Evolutionary conservation across 2,113 vertebrate genomes (phyloP), one percentile per base, ranked within the genome.

Genomic region (Rhea americana): DNA sequence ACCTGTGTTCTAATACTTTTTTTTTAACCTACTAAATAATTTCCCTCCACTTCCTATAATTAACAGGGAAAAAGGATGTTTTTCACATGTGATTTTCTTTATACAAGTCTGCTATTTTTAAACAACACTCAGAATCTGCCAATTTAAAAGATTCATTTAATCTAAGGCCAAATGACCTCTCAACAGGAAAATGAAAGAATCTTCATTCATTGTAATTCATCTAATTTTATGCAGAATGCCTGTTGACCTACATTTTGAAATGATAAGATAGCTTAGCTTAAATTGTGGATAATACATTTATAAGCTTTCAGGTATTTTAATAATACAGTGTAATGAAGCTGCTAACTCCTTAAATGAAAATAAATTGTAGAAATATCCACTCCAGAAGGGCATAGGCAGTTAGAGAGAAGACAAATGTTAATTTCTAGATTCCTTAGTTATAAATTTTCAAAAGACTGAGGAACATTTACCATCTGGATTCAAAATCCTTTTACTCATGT

Each of bases 111-210:
- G 11, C 53, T 68, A 2, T 35, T 85, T 85, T 55, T 45, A n/a
- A 71, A n/a, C 43, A 51, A 70, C 6, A 1, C 11, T 20, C 50
- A 80, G 50, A 55, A 15, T 35, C 5, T 65, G 11, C 16, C 56
- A 55, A 1, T 75, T 83, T 83, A 43, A 61, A 82, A 30, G 3
- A 48, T 58, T 74, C 47, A 77, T 66, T 45, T 83, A 93, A 85
- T 75, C 67, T 75, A 26, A 20, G 55, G 15, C 45, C 66, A 73
- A 91, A 90, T 90, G 32, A 10, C 62, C 79, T 78, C 68, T 90
- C 85, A 94, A 89, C 45, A 71, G 53, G 13, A 77, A 96, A 91
- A 88, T 61, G 30, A 92, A 92, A 90, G 24, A 39, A 87, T 73
- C 62, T 77, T 82, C 1, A 2, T 55, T 89, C 78, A 65, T 50